Conservation (phyloP, 2,888 invertebrate species). For the Troglohyphantes excavatus region DNA sequence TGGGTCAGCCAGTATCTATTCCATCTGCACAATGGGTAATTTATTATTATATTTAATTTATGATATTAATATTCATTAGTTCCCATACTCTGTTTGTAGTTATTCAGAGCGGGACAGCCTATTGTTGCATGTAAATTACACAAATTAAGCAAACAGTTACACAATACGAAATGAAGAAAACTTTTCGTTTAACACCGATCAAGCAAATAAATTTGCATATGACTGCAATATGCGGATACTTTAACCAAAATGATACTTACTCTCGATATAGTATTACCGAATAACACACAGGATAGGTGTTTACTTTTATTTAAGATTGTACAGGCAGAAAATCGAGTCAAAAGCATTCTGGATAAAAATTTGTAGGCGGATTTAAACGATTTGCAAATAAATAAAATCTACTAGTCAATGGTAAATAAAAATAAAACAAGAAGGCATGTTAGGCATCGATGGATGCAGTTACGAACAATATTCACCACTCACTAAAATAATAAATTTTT, state of each 20-base stretch:
- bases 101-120: too few relatives aligned
- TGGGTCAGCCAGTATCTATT: too few relatives aligned
- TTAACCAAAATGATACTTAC: conserved; percentile 3
- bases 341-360: conserved; percentile 10
- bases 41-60: too few relatives aligned
- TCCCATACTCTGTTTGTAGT: too few relatives aligned
- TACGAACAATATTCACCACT: too few relatives aligned
- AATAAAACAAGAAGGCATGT: not conserved
- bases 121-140: too few relatives aligned
- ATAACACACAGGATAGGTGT: conserved; percentile 35
- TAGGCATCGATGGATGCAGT: too few relatives aligned
- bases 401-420: not conserved
- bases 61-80: too few relatives aligned
- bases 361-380: not conserved
- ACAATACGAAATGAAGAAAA: too few relatives aligned
- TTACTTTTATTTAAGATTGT: conserved; percentile 14
- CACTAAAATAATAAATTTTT: too few relatives aligned
- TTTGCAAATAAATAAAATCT: not conserved
- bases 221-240: not conserved
- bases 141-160: too few relatives aligned
- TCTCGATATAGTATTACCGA: conserved; percentile 9
- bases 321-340: conserved; percentile 27
- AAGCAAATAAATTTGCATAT: not conserved
- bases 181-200: not conserved
- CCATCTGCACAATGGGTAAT: too few relatives aligned